Conservation (phyloP, 2,113 vertebrate species). For the Pantherophis guttatus region DNA sequence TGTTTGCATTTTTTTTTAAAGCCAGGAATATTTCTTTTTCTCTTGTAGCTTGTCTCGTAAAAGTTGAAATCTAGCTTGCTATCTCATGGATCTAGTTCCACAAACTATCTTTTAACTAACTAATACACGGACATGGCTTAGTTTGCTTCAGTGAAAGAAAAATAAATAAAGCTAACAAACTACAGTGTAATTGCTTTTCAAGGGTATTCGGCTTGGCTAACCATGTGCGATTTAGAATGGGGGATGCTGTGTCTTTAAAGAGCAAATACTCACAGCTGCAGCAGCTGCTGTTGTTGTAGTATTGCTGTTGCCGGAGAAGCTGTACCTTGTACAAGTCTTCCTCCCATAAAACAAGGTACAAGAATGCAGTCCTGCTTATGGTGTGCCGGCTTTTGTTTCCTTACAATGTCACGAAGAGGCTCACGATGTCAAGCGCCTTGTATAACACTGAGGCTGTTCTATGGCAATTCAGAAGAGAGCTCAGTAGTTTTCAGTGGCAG, state of each 20-base stretch:
- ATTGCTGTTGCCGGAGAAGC: not conserved
- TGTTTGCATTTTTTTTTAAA: not conserved
- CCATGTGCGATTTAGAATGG: not conserved
- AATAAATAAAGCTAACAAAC: not conserved
- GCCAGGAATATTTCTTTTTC: constrained; percentile 36
- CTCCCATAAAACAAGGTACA: not conserved
- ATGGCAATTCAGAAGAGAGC: not conserved
- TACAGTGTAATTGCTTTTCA: not conserved
- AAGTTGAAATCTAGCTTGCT: constrained; percentile 28
- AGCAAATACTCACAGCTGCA: not conserved
- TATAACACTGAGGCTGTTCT: constrained; percentile 9
- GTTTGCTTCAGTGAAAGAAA: not conserved
- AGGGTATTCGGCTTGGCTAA: not conserved
- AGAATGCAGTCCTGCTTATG: not conserved
- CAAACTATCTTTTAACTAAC: not conserved
- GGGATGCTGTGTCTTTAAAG: not conserved
- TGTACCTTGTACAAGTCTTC: not conserved
- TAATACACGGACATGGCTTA: not conserved
- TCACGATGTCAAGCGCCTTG: not conserved
- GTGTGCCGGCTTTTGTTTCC: constrained; percentile 19
- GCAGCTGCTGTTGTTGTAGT: not conserved
- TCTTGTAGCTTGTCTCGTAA: constrained; percentile 40
- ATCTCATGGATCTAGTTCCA: constrained; percentile 15
- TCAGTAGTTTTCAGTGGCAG: not conserved
- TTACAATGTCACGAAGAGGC: constrained; percentile 9